Percentiles rank a stretch among this genome's conserved stretches.
Conservation (phyloP, 2,888 invertebrate genomes). For the Piscicola geometra region DNA sequence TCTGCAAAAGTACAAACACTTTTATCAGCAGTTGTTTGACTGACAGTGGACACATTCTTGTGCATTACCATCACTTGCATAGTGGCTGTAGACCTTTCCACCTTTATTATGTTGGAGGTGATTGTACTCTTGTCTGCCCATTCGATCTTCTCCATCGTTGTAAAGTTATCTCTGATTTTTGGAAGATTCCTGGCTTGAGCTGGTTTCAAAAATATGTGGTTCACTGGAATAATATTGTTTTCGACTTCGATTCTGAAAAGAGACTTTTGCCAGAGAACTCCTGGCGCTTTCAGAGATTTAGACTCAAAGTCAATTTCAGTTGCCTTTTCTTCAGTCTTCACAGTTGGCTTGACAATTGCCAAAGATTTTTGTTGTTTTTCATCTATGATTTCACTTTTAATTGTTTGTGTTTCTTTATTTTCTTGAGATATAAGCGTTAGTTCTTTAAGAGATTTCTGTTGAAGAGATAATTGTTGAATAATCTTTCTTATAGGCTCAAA, state of each 20-base stretch:
- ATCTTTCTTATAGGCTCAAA: background rate
- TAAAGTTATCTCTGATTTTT: slow-evolving; percentile 3
- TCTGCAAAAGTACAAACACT: slow-evolving; percentile 38
- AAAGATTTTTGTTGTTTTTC: slow-evolving; percentile 3
- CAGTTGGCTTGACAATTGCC: slow-evolving; percentile 13
- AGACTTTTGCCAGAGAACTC: slow-evolving; percentile 17
- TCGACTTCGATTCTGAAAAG: slow-evolving; percentile 1
- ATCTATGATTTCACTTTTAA: background rate
- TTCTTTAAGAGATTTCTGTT: background rate
- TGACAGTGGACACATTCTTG: slow-evolving; percentile 43
- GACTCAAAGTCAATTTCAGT: background rate
- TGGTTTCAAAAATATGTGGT: slow-evolving; percentile 5
- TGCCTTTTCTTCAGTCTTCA: background rate
- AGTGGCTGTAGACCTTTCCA: slow-evolving; percentile 44
- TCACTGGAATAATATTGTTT: slow-evolving; percentile 26
- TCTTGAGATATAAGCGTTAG: background rate
- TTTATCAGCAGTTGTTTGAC: slow-evolving; percentile 39
- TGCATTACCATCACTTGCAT: slow-evolving; percentile 37
- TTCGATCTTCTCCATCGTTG: slow-evolving; percentile 21
- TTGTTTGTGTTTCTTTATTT: background rate
- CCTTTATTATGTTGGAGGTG: slow-evolving; percentile 34
- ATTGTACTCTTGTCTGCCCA: slow-evolving; percentile 28
- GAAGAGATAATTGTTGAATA: background rate
- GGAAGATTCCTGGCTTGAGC: background rate
- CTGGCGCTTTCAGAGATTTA: background rate